Percentiles rank a stretch among this genome's conserved stretches.
Conservation (phyloP, 2,797 vertebrate species). For the Rhinichthys osculus region DNA sequence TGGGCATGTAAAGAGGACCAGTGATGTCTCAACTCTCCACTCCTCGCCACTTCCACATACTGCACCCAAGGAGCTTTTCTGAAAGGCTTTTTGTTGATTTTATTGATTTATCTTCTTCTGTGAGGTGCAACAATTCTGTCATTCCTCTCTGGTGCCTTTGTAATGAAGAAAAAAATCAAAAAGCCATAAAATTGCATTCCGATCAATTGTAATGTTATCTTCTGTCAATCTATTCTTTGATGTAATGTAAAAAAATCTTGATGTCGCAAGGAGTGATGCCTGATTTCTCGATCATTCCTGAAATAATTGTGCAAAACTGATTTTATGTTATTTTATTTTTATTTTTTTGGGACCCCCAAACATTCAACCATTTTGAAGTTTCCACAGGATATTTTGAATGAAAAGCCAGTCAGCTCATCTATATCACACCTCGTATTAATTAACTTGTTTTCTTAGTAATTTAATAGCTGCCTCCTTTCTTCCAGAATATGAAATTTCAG, state of each 20-base stretch:
- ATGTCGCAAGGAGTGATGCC: neutral
- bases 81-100: conserved; percentile 38
- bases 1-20: conserved; percentile 76
- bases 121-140: conserved; percentile 23
- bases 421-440: neutral
- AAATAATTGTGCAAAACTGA: conserved; percentile 11
- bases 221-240: conserved; percentile 20
- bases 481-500: neutral
- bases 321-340: neutral
- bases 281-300: conserved; percentile 38
- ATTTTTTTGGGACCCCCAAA: neutral
- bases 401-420: conserved; percentile 4
- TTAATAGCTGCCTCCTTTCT: conserved; percentile 16
- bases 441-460: conserved; percentile 23
- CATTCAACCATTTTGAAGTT: neutral
- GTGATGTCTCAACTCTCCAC: neutral
- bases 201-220: conserved; percentile 11
- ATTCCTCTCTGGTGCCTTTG: conserved; percentile 55
- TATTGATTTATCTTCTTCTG: conserved; percentile 39
- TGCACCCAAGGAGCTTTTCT: conserved; percentile 36
- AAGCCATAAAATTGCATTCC: conserved; percentile 40
- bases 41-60: conserved; percentile 19
- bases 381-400: neutral
- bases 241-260: conserved; percentile 19
- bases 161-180: conserved; percentile 27